These are phyloP conservation scores for Enoplosus armatus DNA, from an alignment of 2,797 vertebrate genomes.

Conservation along the genomic window DNA sequence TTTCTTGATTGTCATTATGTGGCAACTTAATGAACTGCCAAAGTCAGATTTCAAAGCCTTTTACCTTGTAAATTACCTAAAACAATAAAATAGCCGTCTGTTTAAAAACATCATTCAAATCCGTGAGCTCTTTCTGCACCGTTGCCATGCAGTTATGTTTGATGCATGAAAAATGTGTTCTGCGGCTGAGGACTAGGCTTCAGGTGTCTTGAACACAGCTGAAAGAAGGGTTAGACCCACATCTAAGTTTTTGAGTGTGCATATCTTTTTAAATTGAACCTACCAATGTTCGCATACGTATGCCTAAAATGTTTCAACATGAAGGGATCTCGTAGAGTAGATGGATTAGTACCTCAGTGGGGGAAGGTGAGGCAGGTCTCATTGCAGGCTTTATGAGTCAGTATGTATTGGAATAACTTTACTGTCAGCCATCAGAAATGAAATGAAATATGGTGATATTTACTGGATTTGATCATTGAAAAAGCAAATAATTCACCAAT, in stretches of 20 bases:
- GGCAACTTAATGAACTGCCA: slow-evolving; percentile 65
- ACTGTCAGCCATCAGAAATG: background rate
- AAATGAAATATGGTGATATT: background rate
- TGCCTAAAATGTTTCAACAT: background rate
- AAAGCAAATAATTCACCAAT: background rate
- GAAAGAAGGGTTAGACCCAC: background rate
- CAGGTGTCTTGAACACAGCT: background rate
- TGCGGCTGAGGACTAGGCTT: background rate
- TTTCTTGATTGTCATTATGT: slow-evolving; percentile 58
- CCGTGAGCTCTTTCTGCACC: background rate
- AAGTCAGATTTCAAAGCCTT: slow-evolving; percentile 58
- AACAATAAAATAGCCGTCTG: slow-evolving; percentile 52
- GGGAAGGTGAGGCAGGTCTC: background rate
- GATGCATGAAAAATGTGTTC: slow-evolving; percentile 17
- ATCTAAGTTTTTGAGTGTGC: background rate
- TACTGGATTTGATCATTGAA: background rate
- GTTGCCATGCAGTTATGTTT: slow-evolving; percentile 5
- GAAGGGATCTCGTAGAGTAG: background rate
- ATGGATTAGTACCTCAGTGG: background rate
- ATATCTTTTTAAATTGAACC: too few relatives aligned
- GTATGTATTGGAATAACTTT: background rate
- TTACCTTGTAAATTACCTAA: slow-evolving; percentile 55
- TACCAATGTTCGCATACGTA: too few relatives aligned
- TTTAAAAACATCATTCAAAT: slow-evolving; percentile 66
- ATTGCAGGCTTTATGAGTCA: background rate